Evolutionary conservation across 1,140 invertebrate genomes (phyloP).

Genomic region (Bombus cullumanus): DNA sequence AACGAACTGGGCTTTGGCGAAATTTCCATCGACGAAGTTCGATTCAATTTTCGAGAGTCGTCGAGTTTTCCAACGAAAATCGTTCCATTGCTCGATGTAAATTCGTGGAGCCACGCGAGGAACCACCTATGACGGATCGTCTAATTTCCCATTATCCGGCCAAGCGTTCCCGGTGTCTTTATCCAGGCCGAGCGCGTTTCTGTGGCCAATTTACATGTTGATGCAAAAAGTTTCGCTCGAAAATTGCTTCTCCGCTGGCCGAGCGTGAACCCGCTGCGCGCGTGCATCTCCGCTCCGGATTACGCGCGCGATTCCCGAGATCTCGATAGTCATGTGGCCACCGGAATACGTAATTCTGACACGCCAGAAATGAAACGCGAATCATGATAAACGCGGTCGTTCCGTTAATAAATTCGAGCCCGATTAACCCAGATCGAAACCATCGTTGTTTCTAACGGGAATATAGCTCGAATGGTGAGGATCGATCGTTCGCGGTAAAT

Average conservation of each 20-base stretch:
- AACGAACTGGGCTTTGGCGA: not conserved
- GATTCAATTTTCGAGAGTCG: not conserved
- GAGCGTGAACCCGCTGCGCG: constrained; percentile 20
- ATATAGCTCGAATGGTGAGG: too few species aligned
- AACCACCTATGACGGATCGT: constrained; percentile 45
- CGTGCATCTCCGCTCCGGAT: not conserved
- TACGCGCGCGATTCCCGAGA: constrained; percentile 31
- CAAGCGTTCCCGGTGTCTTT: not conserved
- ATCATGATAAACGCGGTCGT: constrained; percentile 31
- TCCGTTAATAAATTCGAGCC: constrained; percentile 41
- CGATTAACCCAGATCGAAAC: constrained; percentile 7
- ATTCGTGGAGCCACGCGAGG: not conserved
- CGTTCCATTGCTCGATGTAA: not conserved
- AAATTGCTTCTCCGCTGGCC: constrained; percentile 38
- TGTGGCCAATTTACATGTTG: constrained; percentile 30
- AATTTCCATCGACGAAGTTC: not conserved
- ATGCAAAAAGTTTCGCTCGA: constrained; percentile 61
- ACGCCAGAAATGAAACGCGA: constrained; percentile 4
- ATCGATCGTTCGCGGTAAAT: too few species aligned
- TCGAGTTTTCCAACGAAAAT: not conserved
- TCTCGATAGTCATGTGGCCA: constrained; percentile 28
- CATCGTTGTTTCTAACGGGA: too few species aligned
- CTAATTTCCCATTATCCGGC: constrained; percentile 41
- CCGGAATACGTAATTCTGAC: constrained; percentile 49
- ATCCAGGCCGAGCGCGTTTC: constrained; percentile 44